Percentiles rank a stretch among this genome's conserved stretches.
Conservation (phyloP, 1,140 invertebrate species). For the Polypedilum pembai region DNA sequence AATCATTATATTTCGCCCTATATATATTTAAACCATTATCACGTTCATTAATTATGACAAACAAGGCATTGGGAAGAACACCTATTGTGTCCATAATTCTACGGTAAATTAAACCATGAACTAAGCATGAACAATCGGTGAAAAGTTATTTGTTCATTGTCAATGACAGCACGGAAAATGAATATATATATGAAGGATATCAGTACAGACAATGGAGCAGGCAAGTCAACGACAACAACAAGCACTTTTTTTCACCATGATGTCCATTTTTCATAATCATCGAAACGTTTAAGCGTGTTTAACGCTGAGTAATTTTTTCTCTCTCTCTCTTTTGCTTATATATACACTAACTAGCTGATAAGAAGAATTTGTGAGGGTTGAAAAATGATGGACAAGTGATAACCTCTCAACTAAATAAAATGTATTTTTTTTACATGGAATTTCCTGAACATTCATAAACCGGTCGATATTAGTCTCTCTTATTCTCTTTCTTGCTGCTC, state of each 20-base stretch:
- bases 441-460: neutral
- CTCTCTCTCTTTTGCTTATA: too few species aligned
- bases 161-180: slow-evolving; percentile 20
- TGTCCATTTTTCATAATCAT: slow-evolving; percentile 23
- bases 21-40: neutral
- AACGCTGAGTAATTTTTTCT: neutral
- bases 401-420: too few species aligned
- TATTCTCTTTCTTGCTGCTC: neutral
- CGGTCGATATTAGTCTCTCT: neutral
- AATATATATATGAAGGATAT: neutral
- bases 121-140: neutral
- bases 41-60: slow-evolving; percentile 28
- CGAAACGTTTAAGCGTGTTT: slow-evolving; percentile 3
- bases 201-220: neutral
- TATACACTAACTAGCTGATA: too few species aligned
- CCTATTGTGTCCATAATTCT: slow-evolving; percentile 16
- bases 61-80: slow-evolving; percentile 23
- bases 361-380: too few species aligned
- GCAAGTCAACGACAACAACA: neutral
- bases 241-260: neutral
- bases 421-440: too few species aligned
- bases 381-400: too few species aligned
- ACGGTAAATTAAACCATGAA: slow-evolving; percentile 28
- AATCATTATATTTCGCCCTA: neutral
- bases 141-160: slow-evolving; percentile 24